phyloP scores from a whole-genome alignment of 2,797 vertebrate genomes.

The Melanotaenia trifasciata region DNA sequence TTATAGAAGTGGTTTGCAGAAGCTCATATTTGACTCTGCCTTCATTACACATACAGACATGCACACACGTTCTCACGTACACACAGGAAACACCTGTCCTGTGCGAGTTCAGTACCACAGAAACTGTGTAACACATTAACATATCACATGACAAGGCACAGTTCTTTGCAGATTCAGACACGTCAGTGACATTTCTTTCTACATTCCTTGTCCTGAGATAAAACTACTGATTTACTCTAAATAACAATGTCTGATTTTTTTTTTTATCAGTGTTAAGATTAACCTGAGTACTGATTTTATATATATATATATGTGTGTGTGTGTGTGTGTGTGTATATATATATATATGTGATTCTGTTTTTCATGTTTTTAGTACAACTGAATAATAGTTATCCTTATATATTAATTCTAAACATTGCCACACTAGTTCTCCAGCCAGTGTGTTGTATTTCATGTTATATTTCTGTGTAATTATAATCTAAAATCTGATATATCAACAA shows the following conservation, averaged over 20 bases:
- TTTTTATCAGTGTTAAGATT: neutral
- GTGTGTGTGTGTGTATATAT: no score
- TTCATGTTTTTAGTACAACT: neutral
- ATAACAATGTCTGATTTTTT: neutral
- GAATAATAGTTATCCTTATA: neutral
- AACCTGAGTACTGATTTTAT: neutral
- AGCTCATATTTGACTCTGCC: neutral
- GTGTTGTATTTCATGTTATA: neutral
- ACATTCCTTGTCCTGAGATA: neutral
- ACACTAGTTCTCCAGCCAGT: neutral
- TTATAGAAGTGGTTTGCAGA: constrained; percentile 1
- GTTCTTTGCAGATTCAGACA: constrained; percentile 32
- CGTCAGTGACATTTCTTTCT: constrained; percentile 28
- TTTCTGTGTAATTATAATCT: neutral
- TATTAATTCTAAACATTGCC: neutral
- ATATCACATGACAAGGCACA: constrained; percentile 26
- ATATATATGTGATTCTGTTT: neutral
- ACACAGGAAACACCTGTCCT: constrained; percentile 86
- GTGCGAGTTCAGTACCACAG: constrained; percentile 74
- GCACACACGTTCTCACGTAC: constrained; percentile 39
- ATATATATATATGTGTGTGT: no score
- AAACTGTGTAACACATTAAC: constrained; percentile 66
- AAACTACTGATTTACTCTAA: neutral
- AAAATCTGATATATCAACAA: neutral
- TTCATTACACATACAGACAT: constrained; percentile 3